Evolutionary conservation across 2,797 vertebrate species (phyloP), one percentile per base, ranked within the genome.

Genomic region (Glossophaga mutica): DNA sequence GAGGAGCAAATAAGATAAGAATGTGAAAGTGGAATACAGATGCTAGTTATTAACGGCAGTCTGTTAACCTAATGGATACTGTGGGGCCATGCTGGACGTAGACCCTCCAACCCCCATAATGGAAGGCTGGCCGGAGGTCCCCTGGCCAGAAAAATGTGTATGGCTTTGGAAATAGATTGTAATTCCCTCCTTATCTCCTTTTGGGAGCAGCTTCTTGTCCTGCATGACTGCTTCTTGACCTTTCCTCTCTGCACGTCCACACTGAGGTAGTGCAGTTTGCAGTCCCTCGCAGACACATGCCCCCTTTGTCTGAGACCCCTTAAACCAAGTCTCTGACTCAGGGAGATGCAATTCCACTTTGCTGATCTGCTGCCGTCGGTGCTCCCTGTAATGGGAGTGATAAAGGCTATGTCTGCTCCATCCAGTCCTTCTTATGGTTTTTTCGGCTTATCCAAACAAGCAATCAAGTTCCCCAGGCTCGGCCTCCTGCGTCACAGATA

Each of bases 11-110:
- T 9, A 15, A 93, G 84, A 94, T 78, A 94, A 90, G 92, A 93
- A 50, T 55, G 62, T 15, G 26, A 55, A 88, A 71, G 37, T 5
- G 22, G 65, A 85, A 87, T 62, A 70, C 32, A 87, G 77, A 50
- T 55, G 16, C 55, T 87, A 21, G 73, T 94, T 96, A 95, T 77
- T 91, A 95, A 95, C 62, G 70, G 89, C 57, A 77, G 37, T 83
- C 79, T 73, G 32, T 82, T 96, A 92, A 88, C 77, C 73, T 85
- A 74, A 44, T 15, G 78, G 90, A 81, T 8, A n/a, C 62, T 32
- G 62, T 65, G 62, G 32, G 29, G 59, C 32, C 14, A 2, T 32
- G 14, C 59, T 65, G 59, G 29, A 65, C 29, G 18, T 32, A 29
- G 32, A 32, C 29, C 62, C 32, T 65, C 62, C 62, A 65, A n/a